Base-by-base conservation (phyloP, 2,797 vertebrate genomes). In the Galaxias olidus region DNA sequence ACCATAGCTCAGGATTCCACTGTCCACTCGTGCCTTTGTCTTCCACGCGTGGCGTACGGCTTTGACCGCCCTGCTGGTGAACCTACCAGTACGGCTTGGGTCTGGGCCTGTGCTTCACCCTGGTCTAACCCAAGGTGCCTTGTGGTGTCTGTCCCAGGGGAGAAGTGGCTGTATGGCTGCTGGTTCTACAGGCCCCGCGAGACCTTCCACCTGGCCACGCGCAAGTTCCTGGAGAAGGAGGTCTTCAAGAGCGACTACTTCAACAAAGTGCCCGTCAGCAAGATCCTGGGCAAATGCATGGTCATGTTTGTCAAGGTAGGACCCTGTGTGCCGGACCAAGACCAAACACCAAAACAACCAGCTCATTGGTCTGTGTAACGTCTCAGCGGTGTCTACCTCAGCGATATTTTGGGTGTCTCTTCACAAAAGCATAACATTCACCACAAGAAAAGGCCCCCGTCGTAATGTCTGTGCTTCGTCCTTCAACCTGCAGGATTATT, bases 161-260 rank as follows among this genome's bases (percentile, higher is more conserved):
- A 94, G 83, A 98, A 97, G 74, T 97, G 97, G 98, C 87, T 99
- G 55, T 95, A 96, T 30, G 97, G 98, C 63, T 96, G 97, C 84
- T 98, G 98, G 96, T 99, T 98, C 90, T 99, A 99, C 84, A 91
- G 97, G 71, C 98, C 97, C 58, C 96, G 93, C 72, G 98, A 99
- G 91, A 99, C 96, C 0, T 98, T 99, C 80, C 98, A 99, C 75
- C 82, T 98, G 72, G 95, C 96, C 71, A 98, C 96, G 40, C 91
- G 96, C 73, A 99, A 98, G 87, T 98, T 99, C 87, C 88, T 99
- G 87, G 95, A 99, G 85, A 98, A 98, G 61, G 96, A 99, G 86
- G 95, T 96, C 78, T 99, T 98, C 87, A 99, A 99, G 87, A 97
- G 97, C 20, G 97, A 99, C 80, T 98, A 96, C 86, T 96, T 94